Evolutionary conservation across 2,888 invertebrate species (phyloP).

Genomic region (Eledone cirrhosa): DNA sequence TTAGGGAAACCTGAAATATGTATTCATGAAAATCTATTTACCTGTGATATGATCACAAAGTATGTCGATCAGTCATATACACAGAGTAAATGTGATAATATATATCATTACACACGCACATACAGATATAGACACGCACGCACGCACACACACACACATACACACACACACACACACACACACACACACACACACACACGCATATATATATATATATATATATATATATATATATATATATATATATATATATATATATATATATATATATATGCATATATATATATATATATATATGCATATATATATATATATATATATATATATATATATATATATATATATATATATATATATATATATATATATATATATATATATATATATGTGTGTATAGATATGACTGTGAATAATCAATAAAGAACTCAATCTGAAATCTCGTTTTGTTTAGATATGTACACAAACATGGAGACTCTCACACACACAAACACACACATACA

Average conservation of each 20-base stretch:
- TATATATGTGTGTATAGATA: not conserved
- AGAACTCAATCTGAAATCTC: not conserved
- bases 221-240: not conserved
- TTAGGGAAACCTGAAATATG: too few species aligned
- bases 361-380: too few species aligned
- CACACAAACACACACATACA: not conserved
- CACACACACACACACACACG: not conserved
- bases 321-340: too few species aligned
- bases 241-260: not conserved
- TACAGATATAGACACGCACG: too few species aligned
- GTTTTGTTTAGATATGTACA: not conserved
- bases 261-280: not conserved
- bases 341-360: too few species aligned
- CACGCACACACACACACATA: not conserved
- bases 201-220: not conserved
- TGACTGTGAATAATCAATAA: not conserved
- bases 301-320: not conserved
- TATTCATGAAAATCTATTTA: too few species aligned
- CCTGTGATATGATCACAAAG: too few species aligned
- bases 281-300: not conserved
- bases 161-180: slow-evolving; percentile 13
- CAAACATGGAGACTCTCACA: not conserved
- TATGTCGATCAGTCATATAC: too few species aligned
- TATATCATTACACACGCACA: too few species aligned
- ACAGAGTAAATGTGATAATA: too few species aligned